Evolutionary conservation across 2,113 vertebrate species (phyloP).

Genomic region (Phylloscopus whistleri): DNA sequence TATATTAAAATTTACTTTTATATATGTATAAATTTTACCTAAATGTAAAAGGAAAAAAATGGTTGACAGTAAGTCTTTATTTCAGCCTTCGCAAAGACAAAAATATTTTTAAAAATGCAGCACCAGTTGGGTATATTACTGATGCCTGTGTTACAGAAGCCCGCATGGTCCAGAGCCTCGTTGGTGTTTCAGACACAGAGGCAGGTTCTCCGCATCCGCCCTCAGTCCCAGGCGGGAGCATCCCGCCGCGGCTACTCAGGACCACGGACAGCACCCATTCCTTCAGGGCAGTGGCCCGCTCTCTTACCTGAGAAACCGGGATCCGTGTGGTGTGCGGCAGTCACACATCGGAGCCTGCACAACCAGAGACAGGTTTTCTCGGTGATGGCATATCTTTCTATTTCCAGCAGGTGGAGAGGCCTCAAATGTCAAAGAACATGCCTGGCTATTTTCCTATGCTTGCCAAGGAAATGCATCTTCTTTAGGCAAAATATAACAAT

Average conservation of each 20-base stretch:
- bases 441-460: not conserved
- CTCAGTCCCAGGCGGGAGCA: accelerated
- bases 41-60: not conserved
- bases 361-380: not conserved
- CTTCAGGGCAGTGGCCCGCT: accelerated
- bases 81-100: not conserved
- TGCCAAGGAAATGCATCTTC: not conserved
- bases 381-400: not conserved
- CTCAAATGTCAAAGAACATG: not conserved
- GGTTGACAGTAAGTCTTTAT: not conserved
- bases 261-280: not conserved
- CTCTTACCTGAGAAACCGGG: not conserved
- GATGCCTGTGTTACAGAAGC: not conserved
- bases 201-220: not conserved
- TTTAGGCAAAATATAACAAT: not conserved
- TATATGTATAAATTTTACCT: not conserved
- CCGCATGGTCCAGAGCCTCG: accelerated
- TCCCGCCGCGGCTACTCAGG: not conserved
- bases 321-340: accelerated
- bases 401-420: constrained; percentile 4
- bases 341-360: not conserved
- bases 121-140: not conserved
- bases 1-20: not conserved
- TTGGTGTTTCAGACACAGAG: not conserved
- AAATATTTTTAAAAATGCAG: not conserved